Evolutionary conservation across 2,113 vertebrate genomes (phyloP).

Genomic region (Ochotona curzoniae): DNA sequence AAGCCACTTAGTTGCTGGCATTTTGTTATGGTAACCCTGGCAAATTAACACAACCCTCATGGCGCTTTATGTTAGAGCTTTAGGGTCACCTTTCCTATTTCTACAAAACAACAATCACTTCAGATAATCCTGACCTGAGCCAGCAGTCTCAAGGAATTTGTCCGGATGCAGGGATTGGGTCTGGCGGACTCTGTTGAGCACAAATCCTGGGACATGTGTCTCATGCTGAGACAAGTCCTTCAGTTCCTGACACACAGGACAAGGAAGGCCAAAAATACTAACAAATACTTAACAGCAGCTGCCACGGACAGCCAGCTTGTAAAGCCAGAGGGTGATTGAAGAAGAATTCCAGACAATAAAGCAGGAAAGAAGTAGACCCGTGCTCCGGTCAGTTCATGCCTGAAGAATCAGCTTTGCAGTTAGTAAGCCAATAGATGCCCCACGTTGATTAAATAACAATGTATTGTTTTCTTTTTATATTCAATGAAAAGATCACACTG

Average conservation of each 20-base stretch:
- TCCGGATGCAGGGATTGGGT: not conserved
- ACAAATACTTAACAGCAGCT: not conserved
- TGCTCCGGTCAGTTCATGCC: not conserved
- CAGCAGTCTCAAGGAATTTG: not conserved
- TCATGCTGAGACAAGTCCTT: not conserved
- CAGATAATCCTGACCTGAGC: not conserved
- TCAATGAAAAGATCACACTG: not conserved
- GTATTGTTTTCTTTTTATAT: not conserved
- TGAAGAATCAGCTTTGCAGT: not conserved
- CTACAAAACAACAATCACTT: not conserved
- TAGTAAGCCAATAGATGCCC: not conserved
- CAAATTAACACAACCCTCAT: fast-evolving
- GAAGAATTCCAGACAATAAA: not conserved
- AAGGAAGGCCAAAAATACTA: not conserved
- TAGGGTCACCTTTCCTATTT: not conserved
- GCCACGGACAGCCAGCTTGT: not conserved
- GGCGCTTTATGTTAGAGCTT: not conserved
- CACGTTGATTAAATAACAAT: not conserved
- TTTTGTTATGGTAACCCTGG: not conserved
- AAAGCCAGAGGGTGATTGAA: not conserved
- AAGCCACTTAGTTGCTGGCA: not conserved
- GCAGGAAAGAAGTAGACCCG: not conserved
- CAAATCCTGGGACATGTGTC: not conserved
- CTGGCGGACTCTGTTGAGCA: not conserved
- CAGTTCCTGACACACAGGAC: not conserved